A percentile compares a stretch with the other conserved stretches of the same genome.
Conservation (phyloP, 2,797 vertebrate species). For the Craterocephalus amniculus region DNA sequence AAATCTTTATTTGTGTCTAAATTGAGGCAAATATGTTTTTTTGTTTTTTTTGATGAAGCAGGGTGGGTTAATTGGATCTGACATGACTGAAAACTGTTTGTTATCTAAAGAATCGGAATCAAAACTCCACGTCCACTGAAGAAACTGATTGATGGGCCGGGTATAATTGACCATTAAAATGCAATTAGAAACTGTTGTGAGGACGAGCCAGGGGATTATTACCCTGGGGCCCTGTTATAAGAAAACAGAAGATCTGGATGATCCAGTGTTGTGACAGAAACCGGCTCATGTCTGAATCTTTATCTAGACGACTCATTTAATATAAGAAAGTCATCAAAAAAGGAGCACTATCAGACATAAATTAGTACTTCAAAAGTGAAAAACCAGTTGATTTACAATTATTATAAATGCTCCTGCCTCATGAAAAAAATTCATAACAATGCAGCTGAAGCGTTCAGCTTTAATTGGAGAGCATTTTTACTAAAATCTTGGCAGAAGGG, state of each 20-base stretch:
- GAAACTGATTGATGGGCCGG: conserved; percentile 82
- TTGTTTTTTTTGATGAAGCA: conserved; percentile 70
- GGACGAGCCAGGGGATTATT: conserved; percentile 56
- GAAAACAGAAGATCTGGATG: conserved; percentile 57
- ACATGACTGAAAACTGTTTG: conserved; percentile 75
- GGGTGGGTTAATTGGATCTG: conserved; percentile 78
- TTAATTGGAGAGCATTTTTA: background rate
- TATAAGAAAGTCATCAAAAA: background rate
- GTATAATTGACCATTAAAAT: conserved; percentile 88
- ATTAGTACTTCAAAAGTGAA: background rate
- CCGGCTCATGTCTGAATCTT: background rate
- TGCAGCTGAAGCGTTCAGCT: background rate
- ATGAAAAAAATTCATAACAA: background rate
- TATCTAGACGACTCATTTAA: background rate
- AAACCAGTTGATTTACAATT: background rate
- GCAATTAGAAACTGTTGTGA: conserved; percentile 84
- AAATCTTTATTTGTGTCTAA: background rate
- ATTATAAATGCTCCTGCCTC: background rate
- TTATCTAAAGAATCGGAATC: conserved; percentile 76
- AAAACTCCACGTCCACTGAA: conserved; percentile 74
- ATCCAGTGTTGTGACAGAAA: conserved; percentile 18
- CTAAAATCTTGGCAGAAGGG: too few relatives aligned
- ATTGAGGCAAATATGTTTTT: conserved; percentile 19
- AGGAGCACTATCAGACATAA: background rate
- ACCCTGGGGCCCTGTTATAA: conserved; percentile 59